phyloP scores from a whole-genome alignment of 2,113 vertebrate genomes.

The Athene noctua region DNA sequence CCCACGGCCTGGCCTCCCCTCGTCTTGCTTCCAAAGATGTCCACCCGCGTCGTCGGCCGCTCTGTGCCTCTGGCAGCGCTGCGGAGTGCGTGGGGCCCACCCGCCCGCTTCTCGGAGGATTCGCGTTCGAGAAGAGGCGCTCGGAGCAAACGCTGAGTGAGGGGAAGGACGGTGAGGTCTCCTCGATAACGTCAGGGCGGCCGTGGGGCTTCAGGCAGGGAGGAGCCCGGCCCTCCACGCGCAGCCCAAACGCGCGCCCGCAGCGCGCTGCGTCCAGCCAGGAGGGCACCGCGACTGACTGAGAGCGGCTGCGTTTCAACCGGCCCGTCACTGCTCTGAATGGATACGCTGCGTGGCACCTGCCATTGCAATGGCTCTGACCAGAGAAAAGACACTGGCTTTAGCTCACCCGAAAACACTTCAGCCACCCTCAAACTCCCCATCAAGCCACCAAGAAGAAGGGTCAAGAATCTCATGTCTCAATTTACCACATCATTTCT shows the following conservation, averaged over 20 bases:
- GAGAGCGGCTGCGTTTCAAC: fast-evolving
- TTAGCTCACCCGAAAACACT: neutral
- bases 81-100: fast-evolving
- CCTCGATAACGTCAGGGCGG: fast-evolving
- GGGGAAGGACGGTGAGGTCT: fast-evolving
- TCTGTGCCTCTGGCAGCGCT: fast-evolving
- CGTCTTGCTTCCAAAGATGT: neutral
- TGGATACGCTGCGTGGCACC: fast-evolving
- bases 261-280: neutral
- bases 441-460: neutral
- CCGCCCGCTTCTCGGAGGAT: fast-evolving
- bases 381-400: neutral
- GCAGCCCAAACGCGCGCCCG: neutral
- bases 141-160: fast-evolving
- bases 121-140: fast-evolving
- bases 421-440: neutral
- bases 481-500: fast-evolving
- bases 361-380: neutral
- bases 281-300: neutral
- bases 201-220: neutral
- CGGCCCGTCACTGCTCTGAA: too few species aligned
- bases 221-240: fast-evolving
- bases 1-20: too few species aligned
- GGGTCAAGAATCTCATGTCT: neutral
- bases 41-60: fast-evolving